These are phyloP conservation scores for Manduca sexta DNA, from an alignment of 1,140 invertebrate species.

Conservation along the genomic window DNA sequence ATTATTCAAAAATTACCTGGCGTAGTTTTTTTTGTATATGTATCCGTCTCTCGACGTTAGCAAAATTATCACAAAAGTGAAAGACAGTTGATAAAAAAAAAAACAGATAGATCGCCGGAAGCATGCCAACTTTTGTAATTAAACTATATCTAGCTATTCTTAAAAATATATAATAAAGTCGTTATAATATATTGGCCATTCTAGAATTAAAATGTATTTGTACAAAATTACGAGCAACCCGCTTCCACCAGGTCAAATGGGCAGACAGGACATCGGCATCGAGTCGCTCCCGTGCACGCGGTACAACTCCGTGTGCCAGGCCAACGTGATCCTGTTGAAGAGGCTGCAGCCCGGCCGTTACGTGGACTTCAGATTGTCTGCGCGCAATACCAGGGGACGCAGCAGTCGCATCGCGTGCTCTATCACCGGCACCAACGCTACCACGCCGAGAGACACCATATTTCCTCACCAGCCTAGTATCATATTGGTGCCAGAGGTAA, in stretches of 20 bases:
- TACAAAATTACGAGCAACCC: no score
- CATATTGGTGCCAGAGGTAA: conserved; percentile 86
- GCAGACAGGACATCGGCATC: conserved; percentile 80
- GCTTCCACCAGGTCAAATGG: conserved; percentile 73
- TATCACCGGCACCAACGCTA: conserved; percentile 87
- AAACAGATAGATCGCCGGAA: no score
- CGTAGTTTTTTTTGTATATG: no score
- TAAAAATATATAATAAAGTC: no score
- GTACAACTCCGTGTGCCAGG: conserved; percentile 88
- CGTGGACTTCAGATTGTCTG: conserved; percentile 86
- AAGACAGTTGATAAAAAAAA: no score
- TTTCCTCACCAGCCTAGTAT: conserved; percentile 89
- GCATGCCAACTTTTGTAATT: no score
- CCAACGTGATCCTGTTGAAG: conserved; percentile 85
- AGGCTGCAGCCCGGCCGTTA: conserved; percentile 83
- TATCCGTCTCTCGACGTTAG: no score
- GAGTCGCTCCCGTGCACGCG: conserved; percentile 86
- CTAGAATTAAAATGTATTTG: no score
- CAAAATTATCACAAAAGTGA: no score
- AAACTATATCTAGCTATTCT: no score
- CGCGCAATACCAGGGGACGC: conserved; percentile 84
- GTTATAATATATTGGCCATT: no score
- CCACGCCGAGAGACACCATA: conserved; percentile 83
- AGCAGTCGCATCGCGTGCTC: conserved; percentile 84
- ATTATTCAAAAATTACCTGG: no score